Conservation (phyloP, 1,140 invertebrate genomes). For the Protaetia brevitarsis region DNA sequence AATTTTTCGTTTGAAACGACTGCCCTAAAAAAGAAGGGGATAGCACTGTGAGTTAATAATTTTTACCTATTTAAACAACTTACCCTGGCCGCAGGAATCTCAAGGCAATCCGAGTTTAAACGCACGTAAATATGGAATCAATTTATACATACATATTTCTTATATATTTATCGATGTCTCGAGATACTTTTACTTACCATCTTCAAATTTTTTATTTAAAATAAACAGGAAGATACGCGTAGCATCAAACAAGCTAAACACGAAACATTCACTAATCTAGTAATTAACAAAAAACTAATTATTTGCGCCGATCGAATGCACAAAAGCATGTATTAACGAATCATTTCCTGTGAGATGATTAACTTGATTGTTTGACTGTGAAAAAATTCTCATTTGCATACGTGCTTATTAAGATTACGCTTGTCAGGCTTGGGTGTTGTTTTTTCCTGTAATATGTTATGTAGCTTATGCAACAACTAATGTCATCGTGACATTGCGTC, state of each 20-base stretch:
- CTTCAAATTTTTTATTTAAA: no score
- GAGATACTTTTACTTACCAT: no score
- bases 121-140: no score
- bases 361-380: not conserved
- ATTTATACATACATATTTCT: no score
- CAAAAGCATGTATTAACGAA: conserved; percentile 1
- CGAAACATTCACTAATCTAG: not conserved
- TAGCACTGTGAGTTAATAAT: no score
- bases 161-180: no score
- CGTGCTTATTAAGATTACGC: not conserved
- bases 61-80: no score
- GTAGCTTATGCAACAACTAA: not conserved
- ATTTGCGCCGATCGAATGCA: not conserved
- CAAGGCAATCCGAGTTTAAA: no score
- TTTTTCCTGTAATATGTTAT: not conserved
- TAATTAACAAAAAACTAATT: conserved; percentile 18
- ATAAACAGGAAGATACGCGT: not conserved
- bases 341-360: conserved; percentile 6
- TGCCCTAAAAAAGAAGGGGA: no score
- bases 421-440: not conserved
- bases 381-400: conserved; percentile 12
- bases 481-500: no score
- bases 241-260: not conserved
- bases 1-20: no score
- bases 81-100: no score